phyloP scores from a whole-genome alignment of 1,140 invertebrate genomes.

The Pseudachorutes palmiensis region DNA sequence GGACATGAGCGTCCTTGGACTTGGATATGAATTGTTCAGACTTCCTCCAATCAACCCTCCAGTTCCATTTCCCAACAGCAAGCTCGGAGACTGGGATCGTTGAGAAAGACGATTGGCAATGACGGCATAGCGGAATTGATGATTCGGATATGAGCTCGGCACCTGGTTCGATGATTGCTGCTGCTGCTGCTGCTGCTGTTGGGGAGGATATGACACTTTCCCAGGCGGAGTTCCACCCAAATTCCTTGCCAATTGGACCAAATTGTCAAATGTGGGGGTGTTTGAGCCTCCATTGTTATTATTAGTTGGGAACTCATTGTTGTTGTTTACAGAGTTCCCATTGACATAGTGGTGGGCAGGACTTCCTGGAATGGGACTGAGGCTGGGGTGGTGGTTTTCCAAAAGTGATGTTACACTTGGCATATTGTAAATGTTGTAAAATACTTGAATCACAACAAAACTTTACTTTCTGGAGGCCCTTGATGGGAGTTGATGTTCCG shows the following conservation, averaged over 20 bases:
- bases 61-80: neutral
- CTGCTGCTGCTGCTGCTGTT: neutral
- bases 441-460: no score
- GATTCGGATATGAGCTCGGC: constrained; percentile 19
- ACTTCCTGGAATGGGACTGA: constrained; percentile 29
- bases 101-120: constrained; percentile 22
- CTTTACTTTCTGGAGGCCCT: no score
- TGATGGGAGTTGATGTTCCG: no score
- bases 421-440: no score
- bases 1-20: neutral
- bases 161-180: no score
- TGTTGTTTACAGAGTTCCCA: constrained; percentile 13
- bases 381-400: constrained; percentile 27
- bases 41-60: neutral
- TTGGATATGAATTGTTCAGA: neutral
- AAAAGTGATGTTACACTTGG: constrained; percentile 26
- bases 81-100: neutral
- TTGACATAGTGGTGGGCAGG: constrained; percentile 17
- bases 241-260: constrained; percentile 23
- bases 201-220: neutral
- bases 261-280: constrained; percentile 26
- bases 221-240: neutral
- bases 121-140: constrained; percentile 23
- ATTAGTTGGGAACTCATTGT: neutral
- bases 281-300: constrained; percentile 13